Evolutionary conservation across 2,888 invertebrate species (phyloP), one percentile per base, ranked within the genome.

Genomic region (Pollenia griseotomentosa): DNA sequence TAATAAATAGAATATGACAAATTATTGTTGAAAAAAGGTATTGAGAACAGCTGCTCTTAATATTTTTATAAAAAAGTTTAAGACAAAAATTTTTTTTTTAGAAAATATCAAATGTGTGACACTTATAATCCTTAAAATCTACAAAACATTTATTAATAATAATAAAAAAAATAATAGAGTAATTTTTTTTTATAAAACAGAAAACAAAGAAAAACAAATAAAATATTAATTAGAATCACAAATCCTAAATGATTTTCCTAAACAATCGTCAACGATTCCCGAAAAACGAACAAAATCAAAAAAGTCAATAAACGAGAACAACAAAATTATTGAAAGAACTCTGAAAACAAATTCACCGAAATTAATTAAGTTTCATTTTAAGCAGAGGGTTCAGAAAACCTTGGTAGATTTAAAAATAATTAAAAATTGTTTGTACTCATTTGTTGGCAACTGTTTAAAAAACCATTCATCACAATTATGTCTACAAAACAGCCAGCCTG

Each of bases 391-490:
- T 59, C 12, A 44, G 6, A 14, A 48, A 48, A 68, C 55, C 44
- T 10, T 40, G n/a, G 33, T 51, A 55, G 61, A 63, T 63, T 14
- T 12, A 46, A 61, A 70, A 77, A 71, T 65, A 59, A 68, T 66
- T 75, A 59, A 65, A 79, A 88, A 81, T 53, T 79, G 55, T 81
- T 73, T 80, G 66, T 73, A 77, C 66, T 68, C 71, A 81, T 75
- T 87, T 82, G 74, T 78, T 77, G 77, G 63, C 57, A 19, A 81
- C 53, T 73, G 61, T 89, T 91, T 90, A 92, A 92, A 91, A 90
- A 88, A 83, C 44, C 91, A 92, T 91, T 91, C 90, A 92, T 91
- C 92, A 92, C 90, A 90, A 90, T 90, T 75, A 88, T n/a, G 75
- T 40, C 40, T 89, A 90, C 90, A 90, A 91, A 90, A 61, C 11